Percentiles rank a stretch among this genome's conserved stretches.
Evolutionary conservation across 2,797 vertebrate species (phyloP).

Genomic region (Diceros bicornis): DNA sequence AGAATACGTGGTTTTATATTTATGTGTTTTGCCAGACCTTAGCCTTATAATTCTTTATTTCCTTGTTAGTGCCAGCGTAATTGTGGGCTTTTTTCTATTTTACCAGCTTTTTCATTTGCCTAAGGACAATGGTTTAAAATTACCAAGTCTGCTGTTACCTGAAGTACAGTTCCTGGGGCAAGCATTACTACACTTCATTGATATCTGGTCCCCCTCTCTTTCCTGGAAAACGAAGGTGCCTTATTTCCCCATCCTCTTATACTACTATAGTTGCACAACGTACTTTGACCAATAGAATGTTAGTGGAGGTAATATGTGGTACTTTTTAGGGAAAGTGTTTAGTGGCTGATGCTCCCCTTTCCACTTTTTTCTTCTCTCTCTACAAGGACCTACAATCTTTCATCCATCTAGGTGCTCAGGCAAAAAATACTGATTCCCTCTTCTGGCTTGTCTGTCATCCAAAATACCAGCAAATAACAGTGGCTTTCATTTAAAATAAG

Average conservation of each 20-base stretch:
- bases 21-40: background rate
- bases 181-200: background rate
- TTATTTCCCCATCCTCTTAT: background rate
- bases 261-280: background rate
- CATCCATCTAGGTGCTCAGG: background rate
- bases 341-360: background rate
- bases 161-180: background rate
- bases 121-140: too few species aligned
- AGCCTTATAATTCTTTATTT: background rate
- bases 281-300: background rate
- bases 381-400: background rate
- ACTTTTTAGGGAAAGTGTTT: background rate
- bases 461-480: background rate
- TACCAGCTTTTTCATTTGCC: background rate
- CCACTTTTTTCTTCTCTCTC: background rate
- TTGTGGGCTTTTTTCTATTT: background rate
- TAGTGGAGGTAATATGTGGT: background rate
- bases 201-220: too few species aligned
- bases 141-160: background rate
- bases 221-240: background rate
- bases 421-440: background rate
- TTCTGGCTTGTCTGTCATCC: background rate
- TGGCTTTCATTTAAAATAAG: background rate
- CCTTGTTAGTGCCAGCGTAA: background rate
- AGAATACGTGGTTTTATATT: background rate